Conservation (phyloP, 2,113 vertebrate genomes). For the Anolis sagrei region DNA sequence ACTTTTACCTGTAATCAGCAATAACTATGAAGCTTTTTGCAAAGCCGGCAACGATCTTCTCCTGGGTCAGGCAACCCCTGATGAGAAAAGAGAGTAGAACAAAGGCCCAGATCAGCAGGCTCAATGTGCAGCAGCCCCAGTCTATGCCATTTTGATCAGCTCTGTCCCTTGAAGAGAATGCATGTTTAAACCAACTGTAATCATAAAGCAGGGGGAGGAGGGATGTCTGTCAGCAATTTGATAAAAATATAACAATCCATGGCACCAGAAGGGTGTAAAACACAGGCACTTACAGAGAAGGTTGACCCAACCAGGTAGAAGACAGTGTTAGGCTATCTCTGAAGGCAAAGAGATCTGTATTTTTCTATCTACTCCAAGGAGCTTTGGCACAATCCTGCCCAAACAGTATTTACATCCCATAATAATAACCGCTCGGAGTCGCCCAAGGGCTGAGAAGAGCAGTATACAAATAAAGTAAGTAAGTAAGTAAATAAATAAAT, state of each 20-base stretch:
- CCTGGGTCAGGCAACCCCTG: slow-evolving; percentile 96
- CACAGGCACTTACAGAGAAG: not conserved
- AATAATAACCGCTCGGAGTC: too few species aligned
- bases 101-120: not conserved
- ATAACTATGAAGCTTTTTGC: slow-evolving; percentile 93
- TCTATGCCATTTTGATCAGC: not conserved
- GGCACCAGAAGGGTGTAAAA: not conserved
- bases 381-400: not conserved
- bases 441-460: too few species aligned
- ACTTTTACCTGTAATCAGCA: slow-evolving; percentile 92
- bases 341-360: not conserved
- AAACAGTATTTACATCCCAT: too few species aligned
- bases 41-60: slow-evolving; percentile 96
- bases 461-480: too few species aligned
- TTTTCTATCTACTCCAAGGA: too few species aligned
- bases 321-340: not conserved
- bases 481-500: too few species aligned
- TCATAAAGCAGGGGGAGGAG: not conserved
- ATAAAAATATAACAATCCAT: not conserved
- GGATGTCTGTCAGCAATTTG: too few species aligned
- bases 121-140: not conserved
- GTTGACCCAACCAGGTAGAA: not conserved
- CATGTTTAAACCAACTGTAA: not conserved
- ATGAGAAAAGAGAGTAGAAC: not conserved
- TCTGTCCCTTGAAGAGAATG: not conserved